These are phyloP conservation scores for Perca fluviatilis DNA, from an alignment of 2,113 vertebrate species.

Conservation along the genomic window DNA sequence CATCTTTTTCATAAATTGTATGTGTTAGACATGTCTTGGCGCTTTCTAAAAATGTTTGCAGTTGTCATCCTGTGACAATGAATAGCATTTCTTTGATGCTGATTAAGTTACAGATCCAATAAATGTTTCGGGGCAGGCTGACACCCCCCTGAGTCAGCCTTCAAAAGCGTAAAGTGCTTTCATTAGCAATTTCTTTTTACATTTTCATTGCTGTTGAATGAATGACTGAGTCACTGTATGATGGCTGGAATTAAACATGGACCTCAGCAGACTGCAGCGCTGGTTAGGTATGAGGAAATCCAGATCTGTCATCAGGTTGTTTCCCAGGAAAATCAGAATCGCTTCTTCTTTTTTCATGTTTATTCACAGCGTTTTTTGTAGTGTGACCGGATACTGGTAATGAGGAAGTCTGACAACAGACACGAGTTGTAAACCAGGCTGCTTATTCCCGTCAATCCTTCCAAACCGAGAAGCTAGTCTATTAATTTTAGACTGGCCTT, in stretches of 20 bases:
- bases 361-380: background rate
- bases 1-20: background rate
- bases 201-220: conserved; percentile 9
- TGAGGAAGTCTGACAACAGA: conserved; percentile 53
- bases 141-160: conserved; percentile 22
- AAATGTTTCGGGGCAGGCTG: conserved; percentile 1
- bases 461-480: background rate
- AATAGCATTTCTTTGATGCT: conserved; percentile 9
- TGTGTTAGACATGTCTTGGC: conserved; percentile 2
- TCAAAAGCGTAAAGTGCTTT: conserved; percentile 24
- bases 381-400: conserved; percentile 1
- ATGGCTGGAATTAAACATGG: conserved; percentile 15
- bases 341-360: conserved; percentile 7
- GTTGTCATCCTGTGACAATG: background rate
- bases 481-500: background rate
- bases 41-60: background rate
- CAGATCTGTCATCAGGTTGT: conserved; percentile 15
- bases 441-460: background rate
- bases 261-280: conserved; percentile 34
- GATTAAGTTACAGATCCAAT: background rate
- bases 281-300: conserved; percentile 46
- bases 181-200: background rate
- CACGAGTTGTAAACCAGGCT: background rate
- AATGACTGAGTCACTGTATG: conserved; percentile 29
- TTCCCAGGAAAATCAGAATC: conserved; percentile 29